Conservation (phyloP, 2,797 vertebrate species). For the Glyptemys insculpta region DNA sequence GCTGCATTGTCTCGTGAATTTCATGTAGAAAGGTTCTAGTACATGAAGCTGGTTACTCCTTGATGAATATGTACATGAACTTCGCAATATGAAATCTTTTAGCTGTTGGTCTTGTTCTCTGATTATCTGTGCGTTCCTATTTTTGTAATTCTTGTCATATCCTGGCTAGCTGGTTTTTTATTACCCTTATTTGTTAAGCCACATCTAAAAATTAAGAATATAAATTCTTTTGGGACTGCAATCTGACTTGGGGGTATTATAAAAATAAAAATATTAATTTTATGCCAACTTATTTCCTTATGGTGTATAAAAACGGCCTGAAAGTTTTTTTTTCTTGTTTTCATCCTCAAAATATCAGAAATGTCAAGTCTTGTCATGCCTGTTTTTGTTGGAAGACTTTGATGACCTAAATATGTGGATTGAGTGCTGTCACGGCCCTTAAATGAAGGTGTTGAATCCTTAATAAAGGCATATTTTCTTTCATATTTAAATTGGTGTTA, state of each 20-base stretch:
- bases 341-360: background rate
- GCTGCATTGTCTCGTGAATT: background rate
- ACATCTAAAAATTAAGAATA: background rate
- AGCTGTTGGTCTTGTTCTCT: background rate
- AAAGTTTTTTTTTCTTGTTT: background rate
- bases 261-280: background rate
- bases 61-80: background rate
- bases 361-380: background rate
- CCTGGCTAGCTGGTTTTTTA: background rate
- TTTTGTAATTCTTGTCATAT: background rate
- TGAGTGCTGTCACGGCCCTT: background rate
- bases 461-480: background rate
- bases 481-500: background rate
- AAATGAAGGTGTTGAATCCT: background rate
- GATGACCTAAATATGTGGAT: background rate
- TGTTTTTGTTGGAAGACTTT: background rate
- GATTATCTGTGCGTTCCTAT: background rate
- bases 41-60: background rate
- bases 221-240: background rate
- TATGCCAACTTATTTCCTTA: background rate
- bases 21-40: background rate
- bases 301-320: background rate
- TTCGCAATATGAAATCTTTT: background rate
- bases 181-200: background rate
- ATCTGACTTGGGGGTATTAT: background rate